Conservation (phyloP, 2,888 invertebrate species). For the Steinernema scapterisci region DNA sequence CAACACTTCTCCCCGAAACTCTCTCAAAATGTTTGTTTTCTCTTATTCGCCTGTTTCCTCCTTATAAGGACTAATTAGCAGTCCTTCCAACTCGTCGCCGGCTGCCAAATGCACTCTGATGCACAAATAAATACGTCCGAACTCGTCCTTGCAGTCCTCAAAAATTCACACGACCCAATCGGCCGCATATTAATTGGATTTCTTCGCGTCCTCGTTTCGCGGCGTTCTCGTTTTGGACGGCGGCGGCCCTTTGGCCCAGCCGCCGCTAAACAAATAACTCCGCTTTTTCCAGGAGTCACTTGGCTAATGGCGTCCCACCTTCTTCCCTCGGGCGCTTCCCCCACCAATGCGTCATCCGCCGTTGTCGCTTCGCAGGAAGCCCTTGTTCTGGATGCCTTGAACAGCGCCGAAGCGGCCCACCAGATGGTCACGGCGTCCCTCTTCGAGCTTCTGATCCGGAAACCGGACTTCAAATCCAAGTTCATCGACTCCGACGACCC, state of each 20-base stretch:
- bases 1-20: neutral
- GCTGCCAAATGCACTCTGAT: neutral
- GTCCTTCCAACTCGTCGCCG: neutral
- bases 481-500: conserved; percentile 10
- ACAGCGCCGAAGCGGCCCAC: neutral
- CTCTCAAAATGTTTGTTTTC: neutral
- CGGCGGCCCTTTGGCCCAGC: neutral
- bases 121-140: neutral
- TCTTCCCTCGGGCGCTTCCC: neutral
- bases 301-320: conserved; percentile 25
- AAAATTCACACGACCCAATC: conserved; percentile 1
- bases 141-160: neutral
- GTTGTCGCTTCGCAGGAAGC: neutral
- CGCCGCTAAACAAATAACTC: conserved; percentile 14
- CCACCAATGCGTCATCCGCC: neutral
- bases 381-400: too few relatives aligned
- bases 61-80: neutral
- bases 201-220: neutral
- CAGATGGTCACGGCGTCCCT: conserved; percentile 7
- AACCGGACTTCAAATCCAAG: conserved; percentile 17
- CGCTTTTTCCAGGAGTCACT: conserved; percentile 21
- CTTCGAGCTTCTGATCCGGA: conserved; percentile 21
- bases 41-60: neutral
- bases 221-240: neutral
- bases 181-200: conserved; percentile 22